Conservation (phyloP, 2,888 invertebrate species). For the Acanthococcus lagerstroemiae region DNA sequence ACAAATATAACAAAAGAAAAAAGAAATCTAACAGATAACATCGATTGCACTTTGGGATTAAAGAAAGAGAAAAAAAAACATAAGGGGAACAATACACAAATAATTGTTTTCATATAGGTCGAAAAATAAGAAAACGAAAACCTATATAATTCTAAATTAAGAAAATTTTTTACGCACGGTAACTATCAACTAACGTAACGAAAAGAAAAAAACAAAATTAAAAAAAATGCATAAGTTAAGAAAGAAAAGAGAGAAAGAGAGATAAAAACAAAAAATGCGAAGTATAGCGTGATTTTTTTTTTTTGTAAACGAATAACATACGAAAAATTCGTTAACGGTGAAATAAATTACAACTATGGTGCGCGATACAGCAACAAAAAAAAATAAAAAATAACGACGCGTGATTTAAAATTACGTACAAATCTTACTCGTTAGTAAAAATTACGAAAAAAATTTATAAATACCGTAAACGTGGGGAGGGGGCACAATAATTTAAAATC, state of each 20-base stretch:
- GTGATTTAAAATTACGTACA: constrained; percentile 18
- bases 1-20: constrained; percentile 3
- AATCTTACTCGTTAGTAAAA: constrained; percentile 9
- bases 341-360: constrained; percentile 21
- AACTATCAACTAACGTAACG: constrained; percentile 29
- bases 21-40: constrained; percentile 21
- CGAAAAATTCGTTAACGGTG: constrained; percentile 15
- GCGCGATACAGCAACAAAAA: neutral
- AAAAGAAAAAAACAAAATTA: constrained; percentile 17
- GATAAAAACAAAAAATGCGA: constrained; percentile 11
- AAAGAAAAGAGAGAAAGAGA: constrained; percentile 4
- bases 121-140: neutral
- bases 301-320: constrained; percentile 16
- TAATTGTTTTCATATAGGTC: neutral
- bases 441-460: too few relatives aligned
- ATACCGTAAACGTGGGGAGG: neutral
- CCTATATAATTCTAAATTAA: constrained; percentile 12
- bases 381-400: constrained; percentile 5
- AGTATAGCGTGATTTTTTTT: neutral
- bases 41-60: constrained; percentile 24
- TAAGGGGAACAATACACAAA: constrained; percentile 4
- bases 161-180: constrained; percentile 15
- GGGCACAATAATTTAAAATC: constrained; percentile 3
- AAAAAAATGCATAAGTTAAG: constrained; percentile 1
- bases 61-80: constrained; percentile 5